Percentiles rank a stretch among this genome's conserved stretches.
Evolutionary conservation across 2,113 vertebrate species (phyloP).

Genomic region (Cervus canadensis): DNA sequence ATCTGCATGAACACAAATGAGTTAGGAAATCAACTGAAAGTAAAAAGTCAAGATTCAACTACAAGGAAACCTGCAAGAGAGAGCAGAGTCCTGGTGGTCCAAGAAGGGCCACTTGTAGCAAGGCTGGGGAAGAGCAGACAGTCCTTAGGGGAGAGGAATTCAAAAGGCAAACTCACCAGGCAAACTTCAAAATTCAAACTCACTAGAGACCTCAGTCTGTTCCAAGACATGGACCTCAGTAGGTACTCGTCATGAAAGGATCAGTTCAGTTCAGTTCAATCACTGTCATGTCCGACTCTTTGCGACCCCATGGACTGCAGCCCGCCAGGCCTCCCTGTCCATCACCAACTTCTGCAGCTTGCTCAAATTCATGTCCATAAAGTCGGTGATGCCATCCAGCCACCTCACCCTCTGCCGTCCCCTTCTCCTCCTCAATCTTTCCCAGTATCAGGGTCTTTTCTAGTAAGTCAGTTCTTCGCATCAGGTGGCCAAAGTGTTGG

Average conservation of each 20-base stretch:
- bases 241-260: accelerated
- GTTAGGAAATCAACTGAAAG: background rate
- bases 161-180: no score
- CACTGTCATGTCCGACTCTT: background rate
- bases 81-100: no score
- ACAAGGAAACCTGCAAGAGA: background rate
- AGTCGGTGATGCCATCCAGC: background rate
- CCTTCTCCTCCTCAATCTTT: background rate
- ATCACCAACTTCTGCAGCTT: background rate
- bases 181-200: background rate
- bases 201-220: no score
- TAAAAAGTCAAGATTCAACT: background rate
- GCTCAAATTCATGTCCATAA: background rate
- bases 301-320: background rate
- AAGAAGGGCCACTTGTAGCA: accelerated
- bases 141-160: accelerated
- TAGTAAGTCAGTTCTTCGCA: background rate
- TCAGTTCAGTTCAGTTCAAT: background rate
- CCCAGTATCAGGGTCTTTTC: background rate
- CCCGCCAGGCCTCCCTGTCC: background rate
- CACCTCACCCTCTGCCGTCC: background rate
- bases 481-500: background rate
- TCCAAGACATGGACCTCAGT: accelerated
- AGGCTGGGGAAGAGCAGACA: background rate
- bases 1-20: background rate